phyloP scores from a whole-genome alignment of 2,888 invertebrate species.

The Pseudoips prasinana region DNA sequence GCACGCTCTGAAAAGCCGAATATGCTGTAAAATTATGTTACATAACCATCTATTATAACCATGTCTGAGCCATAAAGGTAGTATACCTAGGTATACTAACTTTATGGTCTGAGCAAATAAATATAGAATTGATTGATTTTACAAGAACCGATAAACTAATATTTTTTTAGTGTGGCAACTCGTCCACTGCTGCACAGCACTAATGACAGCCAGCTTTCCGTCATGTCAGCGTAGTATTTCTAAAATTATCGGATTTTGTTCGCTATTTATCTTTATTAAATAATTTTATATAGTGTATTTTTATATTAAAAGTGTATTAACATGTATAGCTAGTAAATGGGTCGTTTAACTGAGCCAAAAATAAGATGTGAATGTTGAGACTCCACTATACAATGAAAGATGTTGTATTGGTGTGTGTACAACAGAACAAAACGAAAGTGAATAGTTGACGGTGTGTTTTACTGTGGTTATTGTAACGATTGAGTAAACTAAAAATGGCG shows the following conservation, averaged over 20 bases:
- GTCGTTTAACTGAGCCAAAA: conserved; percentile 20
- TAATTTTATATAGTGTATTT: conserved; percentile 21
- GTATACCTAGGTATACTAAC: too few relatives aligned
- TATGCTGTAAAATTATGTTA: too few relatives aligned
- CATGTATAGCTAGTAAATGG: conserved; percentile 36
- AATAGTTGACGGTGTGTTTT: conserved; percentile 64
- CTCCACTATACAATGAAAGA: conserved; percentile 59
- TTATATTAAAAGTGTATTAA: conserved; percentile 20
- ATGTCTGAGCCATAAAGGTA: too few relatives aligned
- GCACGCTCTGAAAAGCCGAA: too few relatives aligned
- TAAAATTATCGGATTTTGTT: conserved; percentile 24
- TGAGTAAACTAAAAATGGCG: conserved; percentile 81
- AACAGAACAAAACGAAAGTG: conserved; percentile 80
- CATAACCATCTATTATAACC: too few relatives aligned
- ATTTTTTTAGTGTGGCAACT: too few relatives aligned
- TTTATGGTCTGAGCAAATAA: too few relatives aligned
- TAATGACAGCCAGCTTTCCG: conserved; percentile 43
- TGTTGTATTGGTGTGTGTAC: conserved; percentile 73
- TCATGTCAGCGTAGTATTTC: conserved; percentile 45
- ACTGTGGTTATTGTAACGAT: conserved; percentile 49
- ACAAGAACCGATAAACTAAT: too few relatives aligned
- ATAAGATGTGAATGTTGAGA: conserved; percentile 35
- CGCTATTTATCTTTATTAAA: conserved; percentile 12
- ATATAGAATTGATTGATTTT: too few relatives aligned
- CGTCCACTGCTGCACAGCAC: too few relatives aligned